Base-by-base conservation (phyloP, 2,888 invertebrate genomes). In the Polyploca ridens region DNA sequence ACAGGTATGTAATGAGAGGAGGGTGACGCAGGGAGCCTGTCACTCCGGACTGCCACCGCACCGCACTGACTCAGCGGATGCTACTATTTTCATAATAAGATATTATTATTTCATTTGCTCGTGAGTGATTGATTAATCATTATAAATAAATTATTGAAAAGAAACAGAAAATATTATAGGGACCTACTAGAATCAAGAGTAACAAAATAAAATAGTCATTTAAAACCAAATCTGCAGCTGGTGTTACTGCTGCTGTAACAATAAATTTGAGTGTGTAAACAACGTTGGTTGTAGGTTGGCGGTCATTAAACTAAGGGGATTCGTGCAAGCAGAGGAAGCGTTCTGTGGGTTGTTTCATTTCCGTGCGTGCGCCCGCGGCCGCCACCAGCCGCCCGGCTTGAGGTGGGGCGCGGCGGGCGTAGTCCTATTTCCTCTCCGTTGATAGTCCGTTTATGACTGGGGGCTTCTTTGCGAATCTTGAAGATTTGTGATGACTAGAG, bases 311-410 rank as follows among this genome's bases (percentile, higher is more conserved):
- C 54, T 54, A 19, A 54, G 19, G 61, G 72, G 73, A 76, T 79
- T 82, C 78, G 79, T 79, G 78, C 73, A 70, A 71, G 69, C 69
- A 68, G 72, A 74, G 85, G 84, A 83, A 86, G 75, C 74, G 71
- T 16, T 69, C 76, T 76, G 78, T 73, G 83, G 85, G 75, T 69
- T 71, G 76, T 67, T 86, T 89, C 85, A 89, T 89, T 89, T 90
- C 90, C 90, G 87, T 79, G 84, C 85, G 84, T 85, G 84, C 80
- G 79, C 76, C 77, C 79, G 83, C 78, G 78, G 79, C 76, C 73
- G 54, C 4, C 19, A 27, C 4, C 54, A 19, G 19, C 27, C 27
- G 27, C 27, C 27, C 27, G 27, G 27, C 27, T 27, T 27, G 27
- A 27, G 27, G 27, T 2, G 27, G 27, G 27, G 27, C 27, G 27